Percentiles rank a stretch among this genome's conserved stretches.
Evolutionary conservation across 2,888 invertebrate genomes (phyloP).

Genomic region (Tipula lateralis): DNA sequence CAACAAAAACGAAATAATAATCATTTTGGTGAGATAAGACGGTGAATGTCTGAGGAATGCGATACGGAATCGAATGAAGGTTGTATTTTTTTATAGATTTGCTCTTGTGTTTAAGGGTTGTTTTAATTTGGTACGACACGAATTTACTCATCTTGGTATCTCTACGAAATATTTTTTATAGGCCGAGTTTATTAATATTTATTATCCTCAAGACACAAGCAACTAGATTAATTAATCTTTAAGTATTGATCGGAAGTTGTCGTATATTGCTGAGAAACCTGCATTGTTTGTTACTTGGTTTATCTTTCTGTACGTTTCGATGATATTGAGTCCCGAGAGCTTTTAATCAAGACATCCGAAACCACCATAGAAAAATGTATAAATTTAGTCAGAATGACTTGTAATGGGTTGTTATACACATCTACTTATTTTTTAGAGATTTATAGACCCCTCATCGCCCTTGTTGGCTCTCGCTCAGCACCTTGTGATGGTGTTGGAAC

Average conservation of each 20-base stretch:
- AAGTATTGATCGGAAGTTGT: background rate
- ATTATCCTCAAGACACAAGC: background rate
- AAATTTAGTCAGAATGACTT: no score
- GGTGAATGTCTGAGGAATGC: background rate
- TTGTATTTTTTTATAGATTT: background rate
- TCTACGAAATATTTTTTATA: background rate
- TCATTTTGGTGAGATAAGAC: background rate
- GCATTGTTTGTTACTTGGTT: no score
- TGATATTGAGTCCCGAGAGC: background rate
- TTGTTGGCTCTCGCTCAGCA: no score
- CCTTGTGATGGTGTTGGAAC: no score
- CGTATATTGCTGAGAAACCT: no score
- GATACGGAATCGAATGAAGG: background rate
- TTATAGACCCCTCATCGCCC: no score
- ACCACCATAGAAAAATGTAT: no score
- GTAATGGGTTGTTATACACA: no score
- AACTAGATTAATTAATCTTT: background rate
- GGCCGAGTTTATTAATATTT: conserved; percentile 11
- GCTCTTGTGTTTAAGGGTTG: background rate
- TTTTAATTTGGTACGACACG: background rate
- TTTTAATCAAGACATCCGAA: no score
- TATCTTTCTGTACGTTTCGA: no score
- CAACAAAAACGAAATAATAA: background rate
- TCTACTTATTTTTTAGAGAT: no score
- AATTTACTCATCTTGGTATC: background rate